Evolutionary conservation across 2,113 vertebrate species (phyloP), one percentile per base, ranked within the genome.

Genomic region (Nipponia nippon): DNA sequence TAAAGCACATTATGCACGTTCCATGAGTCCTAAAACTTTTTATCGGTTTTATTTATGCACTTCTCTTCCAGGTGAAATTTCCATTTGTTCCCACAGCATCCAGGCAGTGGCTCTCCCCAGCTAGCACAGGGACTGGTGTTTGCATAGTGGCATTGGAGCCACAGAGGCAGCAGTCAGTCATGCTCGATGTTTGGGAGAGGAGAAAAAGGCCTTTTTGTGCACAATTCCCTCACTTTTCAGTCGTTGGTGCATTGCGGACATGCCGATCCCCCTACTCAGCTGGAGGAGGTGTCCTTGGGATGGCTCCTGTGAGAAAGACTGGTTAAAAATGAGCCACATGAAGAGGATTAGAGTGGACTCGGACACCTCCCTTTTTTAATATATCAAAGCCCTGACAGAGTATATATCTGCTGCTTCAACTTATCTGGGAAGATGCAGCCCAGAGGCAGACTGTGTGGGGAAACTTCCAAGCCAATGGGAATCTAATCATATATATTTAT

Each of bases 1-100:
- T 97, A 95, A 92, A 81, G 83, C 42, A 38, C 70, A 83, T 96
- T 97, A 96, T 95, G 91, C 93, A 95, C 59, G 9, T 84, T 89
- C 83, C 61, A 34, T 4, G 29, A 95, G 79, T 67, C 72, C 62
- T 95, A 89, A 87, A 81, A 96, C 87, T 95, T 93, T 84, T 84
- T 69, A 96, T 93, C 32, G 3, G 25, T 91, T 97, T 97, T 96
- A 89, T 78, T 95, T 79, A 94, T 89, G 72, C 90, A 29, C 55
- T 71, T 58, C 42, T 73, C 73, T 89, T 86, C 72, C 42, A 88
- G 81, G 87, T 95, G 56, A 83, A 72, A 82, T 95, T 94, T 95
- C 59, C 71, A 53, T 90, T 86, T 78, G 23, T 66, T 93, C 42
- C 40, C 29, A 10, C 50, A 65, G 52, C 47, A 72, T 61, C 42